Conservation (phyloP, 2,888 invertebrate genomes). For the Elysia crispata region DNA sequence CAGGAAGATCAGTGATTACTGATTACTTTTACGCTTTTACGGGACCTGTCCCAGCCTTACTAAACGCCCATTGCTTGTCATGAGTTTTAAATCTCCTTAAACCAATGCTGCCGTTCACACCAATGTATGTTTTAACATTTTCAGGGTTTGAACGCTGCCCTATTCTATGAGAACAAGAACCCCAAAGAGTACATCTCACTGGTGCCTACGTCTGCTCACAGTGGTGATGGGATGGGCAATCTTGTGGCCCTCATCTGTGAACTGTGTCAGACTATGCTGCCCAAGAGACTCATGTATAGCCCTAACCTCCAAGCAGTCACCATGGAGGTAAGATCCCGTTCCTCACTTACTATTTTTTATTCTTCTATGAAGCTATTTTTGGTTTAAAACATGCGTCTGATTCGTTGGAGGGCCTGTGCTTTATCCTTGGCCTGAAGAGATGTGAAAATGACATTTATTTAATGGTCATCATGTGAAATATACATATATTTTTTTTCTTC, state of each 20-base stretch:
- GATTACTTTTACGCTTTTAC: background rate
- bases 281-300: slow-evolving; percentile 91
- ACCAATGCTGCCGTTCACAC: background rate
- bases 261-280: slow-evolving; percentile 91
- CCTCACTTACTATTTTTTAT: background rate
- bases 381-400: no score
- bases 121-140: slow-evolving; percentile 34
- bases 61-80: no score
- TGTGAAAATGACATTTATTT: no score
- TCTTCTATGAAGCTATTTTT: no score
- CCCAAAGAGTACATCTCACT: slow-evolving; percentile 94
- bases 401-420: no score
- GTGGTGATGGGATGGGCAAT: slow-evolving; percentile 99
- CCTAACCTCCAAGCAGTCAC: slow-evolving; percentile 88
- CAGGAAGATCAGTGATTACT: no score
- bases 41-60: background rate
- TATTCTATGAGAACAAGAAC: slow-evolving; percentile 97
- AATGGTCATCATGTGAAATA: no score
- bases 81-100: background rate
- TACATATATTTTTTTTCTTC: no score
- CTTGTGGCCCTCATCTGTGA: slow-evolving; percentile 94
- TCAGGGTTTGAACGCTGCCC: slow-evolving; percentile 93
- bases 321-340: slow-evolving; percentile 77
- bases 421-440: no score
- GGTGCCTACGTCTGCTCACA: slow-evolving; percentile 97